A percentile compares a stretch with the other conserved stretches of the same genome.
Evolutionary conservation across 2,797 vertebrate species (phyloP).

Genomic region (Thunnus albacares): DNA sequence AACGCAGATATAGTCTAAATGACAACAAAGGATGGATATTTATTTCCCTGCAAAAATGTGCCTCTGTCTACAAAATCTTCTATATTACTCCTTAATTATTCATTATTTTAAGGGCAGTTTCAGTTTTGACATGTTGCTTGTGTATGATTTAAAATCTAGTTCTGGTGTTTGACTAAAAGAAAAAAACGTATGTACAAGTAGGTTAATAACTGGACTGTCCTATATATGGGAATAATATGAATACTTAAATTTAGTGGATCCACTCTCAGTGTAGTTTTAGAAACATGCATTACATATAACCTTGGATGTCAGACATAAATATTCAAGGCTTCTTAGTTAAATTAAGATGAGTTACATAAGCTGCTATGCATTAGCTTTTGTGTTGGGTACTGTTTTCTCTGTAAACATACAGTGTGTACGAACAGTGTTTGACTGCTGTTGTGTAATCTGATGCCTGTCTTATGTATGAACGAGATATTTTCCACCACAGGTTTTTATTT

Average conservation of each 20-base stretch:
- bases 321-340: background rate
- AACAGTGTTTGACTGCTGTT: background rate
- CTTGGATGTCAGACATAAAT: background rate
- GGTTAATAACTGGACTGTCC: background rate
- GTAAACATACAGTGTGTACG: background rate
- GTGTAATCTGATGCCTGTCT: background rate
- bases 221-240: background rate
- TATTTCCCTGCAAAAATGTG: background rate
- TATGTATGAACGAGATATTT: too few relatives aligned
- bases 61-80: background rate
- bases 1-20: background rate
- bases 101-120: background rate
- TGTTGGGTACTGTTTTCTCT: background rate
- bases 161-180: background rate
- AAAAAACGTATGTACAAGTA: too few relatives aligned
- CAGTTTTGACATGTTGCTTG: background rate
- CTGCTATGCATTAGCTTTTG: too few relatives aligned
- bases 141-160: background rate
- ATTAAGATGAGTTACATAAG: background rate
- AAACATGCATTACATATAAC: background rate
- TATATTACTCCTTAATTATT: background rate
- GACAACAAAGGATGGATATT: too few relatives aligned
- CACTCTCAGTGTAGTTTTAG: background rate
- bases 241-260: background rate
- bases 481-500: too few relatives aligned